Evolutionary conservation across 2,113 vertebrate species (phyloP).

Genomic region (Rhineura floridana): DNA sequence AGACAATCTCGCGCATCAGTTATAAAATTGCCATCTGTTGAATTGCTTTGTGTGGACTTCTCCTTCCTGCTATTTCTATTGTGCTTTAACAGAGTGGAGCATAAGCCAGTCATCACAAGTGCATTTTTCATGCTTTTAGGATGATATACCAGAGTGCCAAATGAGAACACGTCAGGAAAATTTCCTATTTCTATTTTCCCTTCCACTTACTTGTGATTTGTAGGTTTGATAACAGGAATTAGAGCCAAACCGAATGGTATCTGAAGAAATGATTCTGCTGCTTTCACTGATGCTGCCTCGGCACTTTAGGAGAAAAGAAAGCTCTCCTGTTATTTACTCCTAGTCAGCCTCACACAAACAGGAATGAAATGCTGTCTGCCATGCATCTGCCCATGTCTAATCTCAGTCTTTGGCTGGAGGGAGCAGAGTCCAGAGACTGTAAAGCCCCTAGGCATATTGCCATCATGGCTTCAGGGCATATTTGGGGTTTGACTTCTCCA

Average conservation of each 20-base stretch:
- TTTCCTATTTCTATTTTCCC: slow-evolving; percentile 1
- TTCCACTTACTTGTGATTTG: slow-evolving; percentile 3
- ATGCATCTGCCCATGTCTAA: no score
- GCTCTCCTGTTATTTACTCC: neutral
- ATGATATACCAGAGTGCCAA: neutral
- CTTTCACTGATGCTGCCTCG: neutral
- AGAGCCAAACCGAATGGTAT: neutral
- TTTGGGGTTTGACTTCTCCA: neutral
- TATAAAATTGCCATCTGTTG: neutral
- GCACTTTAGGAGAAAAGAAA: neutral
- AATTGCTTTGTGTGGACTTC: slow-evolving; percentile 9
- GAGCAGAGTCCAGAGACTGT: neutral
- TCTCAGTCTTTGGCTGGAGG: neutral
- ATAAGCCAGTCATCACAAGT: neutral
- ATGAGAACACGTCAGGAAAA: slow-evolving; percentile 12
- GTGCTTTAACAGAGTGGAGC: neutral
- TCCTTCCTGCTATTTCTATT: neutral
- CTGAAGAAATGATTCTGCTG: neutral
- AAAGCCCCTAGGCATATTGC: neutral
- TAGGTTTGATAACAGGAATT: slow-evolving; percentile 9
- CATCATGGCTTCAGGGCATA: neutral
- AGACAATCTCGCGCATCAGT: neutral
- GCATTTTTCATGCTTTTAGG: slow-evolving; percentile 4
- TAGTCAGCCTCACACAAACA: neutral
- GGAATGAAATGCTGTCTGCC: neutral